A percentile compares a stretch with the other conserved stretches of the same genome.
Conservation (phyloP, 2,113 vertebrate genomes). For the Corydoras sp. region DNA sequence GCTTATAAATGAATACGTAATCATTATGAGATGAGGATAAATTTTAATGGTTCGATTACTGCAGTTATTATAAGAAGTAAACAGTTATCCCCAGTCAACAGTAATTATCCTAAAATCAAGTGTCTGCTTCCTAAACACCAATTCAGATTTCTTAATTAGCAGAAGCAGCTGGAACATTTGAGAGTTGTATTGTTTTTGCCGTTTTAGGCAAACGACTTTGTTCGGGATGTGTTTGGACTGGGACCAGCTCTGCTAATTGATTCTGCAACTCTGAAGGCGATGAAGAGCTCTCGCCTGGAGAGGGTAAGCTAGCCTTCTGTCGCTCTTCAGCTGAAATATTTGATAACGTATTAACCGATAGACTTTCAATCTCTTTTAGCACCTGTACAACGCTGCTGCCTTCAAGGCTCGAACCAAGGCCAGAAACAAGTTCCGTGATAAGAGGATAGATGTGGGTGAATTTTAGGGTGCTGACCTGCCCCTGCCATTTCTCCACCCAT, state of each 20-base stretch:
- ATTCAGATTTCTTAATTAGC: too few relatives aligned
- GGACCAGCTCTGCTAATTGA: slow-evolving; percentile 89
- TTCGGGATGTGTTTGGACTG: slow-evolving; percentile 93
- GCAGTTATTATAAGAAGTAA: too few relatives aligned
- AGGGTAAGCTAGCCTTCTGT: slow-evolving; percentile 64
- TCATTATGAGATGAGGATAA: too few relatives aligned
- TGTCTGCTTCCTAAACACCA: too few relatives aligned
- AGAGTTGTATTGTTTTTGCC: background rate
- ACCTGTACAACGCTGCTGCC: slow-evolving; percentile 93
- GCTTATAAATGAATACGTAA: too few relatives aligned
- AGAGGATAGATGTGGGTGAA: slow-evolving; percentile 90
- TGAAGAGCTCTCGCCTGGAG: slow-evolving; percentile 93
- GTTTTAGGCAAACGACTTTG: slow-evolving; percentile 87
- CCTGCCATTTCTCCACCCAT: background rate
- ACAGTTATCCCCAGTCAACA: too few relatives aligned
- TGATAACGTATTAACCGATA: background rate
- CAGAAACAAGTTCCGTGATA: slow-evolving; percentile 93
- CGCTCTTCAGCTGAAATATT: background rate
- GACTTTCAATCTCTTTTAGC: slow-evolving; percentile 61
- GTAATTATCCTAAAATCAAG: too few relatives aligned
- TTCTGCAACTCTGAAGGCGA: slow-evolving; percentile 83
- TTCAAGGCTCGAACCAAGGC: slow-evolving; percentile 98
- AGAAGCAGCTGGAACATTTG: background rate
- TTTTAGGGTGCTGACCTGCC: slow-evolving; percentile 64
- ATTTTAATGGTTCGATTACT: too few relatives aligned